Evolutionary conservation across 2,888 invertebrate genomes (phyloP).

Genomic region (Bembecia ichneumoniformis): DNA sequence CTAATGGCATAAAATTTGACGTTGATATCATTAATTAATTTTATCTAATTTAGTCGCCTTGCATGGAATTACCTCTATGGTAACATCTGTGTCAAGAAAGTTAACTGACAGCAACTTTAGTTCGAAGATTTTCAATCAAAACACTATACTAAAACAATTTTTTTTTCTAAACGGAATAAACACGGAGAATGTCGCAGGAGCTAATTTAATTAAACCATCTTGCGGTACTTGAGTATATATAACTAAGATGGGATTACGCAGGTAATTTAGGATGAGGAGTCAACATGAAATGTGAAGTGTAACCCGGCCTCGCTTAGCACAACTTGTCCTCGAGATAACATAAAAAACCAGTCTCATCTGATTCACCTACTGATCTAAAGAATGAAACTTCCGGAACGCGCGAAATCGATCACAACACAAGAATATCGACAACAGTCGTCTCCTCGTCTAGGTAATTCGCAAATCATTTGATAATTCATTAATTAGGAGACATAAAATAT

Average conservation of each 20-base stretch:
- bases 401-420: conserved; percentile 19
- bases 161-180: no score
- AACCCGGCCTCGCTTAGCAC: conserved; percentile 35
- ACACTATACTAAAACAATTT: no score
- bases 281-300: conserved; percentile 35
- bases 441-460: neutral
- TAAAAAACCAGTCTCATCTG: conserved; percentile 47
- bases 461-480: neutral
- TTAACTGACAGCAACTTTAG: no score
- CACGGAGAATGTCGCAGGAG: neutral
- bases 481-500: conserved; percentile 40
- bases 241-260: conserved; percentile 1
- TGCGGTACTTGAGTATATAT: neutral
- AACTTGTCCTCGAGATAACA: conserved; percentile 5
- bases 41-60: no score
- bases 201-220: conserved; percentile 7
- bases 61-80: no score
- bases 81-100: no score
- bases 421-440: neutral
- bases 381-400: conserved; percentile 39
- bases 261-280: conserved; percentile 31
- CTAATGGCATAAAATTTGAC: no score
- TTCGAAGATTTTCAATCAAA: no score
- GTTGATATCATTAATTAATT: no score
- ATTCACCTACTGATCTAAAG: conserved; percentile 60